Evolutionary conservation across 1,140 invertebrate genomes (phyloP).

Genomic region (Calosoma granatense): DNA sequence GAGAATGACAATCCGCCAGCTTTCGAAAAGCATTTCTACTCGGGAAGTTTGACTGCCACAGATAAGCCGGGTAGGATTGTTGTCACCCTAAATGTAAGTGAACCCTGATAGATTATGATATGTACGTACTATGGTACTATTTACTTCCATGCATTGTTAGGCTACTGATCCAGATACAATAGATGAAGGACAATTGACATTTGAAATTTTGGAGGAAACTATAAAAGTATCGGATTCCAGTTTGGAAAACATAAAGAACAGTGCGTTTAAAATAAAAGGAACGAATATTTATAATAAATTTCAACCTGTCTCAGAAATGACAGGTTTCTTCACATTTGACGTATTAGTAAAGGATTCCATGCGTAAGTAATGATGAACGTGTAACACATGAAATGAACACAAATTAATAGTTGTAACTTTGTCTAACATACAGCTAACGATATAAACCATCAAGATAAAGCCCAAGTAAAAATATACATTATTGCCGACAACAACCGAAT

Average conservation of each 20-base stretch:
- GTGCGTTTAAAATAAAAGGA: conserved; percentile 35
- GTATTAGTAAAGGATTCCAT: conserved; percentile 39
- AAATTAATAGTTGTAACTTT: too few relatives aligned
- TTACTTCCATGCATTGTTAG: conserved; percentile 25
- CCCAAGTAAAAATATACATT: conserved; percentile 39
- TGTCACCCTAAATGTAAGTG: conserved; percentile 34
- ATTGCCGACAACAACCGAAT: conserved; percentile 40
- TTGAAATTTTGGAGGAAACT: conserved; percentile 31
- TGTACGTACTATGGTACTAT: conserved; percentile 11
- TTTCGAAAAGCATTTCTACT: conserved; percentile 36
- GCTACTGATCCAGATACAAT: conserved; percentile 39
- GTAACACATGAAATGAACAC: too few relatives aligned
- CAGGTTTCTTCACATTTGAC: conserved; percentile 44
- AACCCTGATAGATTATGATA: too few relatives aligned
- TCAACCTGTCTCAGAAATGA: conserved; percentile 37
- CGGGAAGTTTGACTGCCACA: conserved; percentile 35
- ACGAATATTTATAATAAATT: conserved; percentile 34
- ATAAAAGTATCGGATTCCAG: conserved; percentile 31
- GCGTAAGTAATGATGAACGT: not conserved
- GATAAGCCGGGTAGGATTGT: conserved; percentile 35
- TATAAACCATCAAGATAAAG: conserved; percentile 30
- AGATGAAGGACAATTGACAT: conserved; percentile 29
- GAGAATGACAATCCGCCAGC: conserved; percentile 39
- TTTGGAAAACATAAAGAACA: conserved; percentile 26
- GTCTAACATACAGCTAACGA: too few relatives aligned